Base-by-base conservation (phyloP, 2,797 vertebrate species). In the Anguilla obscura region DNA sequence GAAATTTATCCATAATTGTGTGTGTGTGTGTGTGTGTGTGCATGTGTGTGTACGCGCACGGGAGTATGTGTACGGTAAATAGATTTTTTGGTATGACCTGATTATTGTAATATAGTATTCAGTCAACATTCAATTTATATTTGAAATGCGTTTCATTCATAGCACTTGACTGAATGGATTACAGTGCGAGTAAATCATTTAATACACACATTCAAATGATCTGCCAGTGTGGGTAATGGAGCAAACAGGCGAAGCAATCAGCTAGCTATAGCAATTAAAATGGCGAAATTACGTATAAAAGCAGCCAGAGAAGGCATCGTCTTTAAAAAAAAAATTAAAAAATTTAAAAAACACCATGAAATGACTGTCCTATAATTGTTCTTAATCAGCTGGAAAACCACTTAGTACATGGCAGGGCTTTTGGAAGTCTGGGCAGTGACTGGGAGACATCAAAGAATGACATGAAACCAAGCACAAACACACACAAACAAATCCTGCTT, bases 191-290 rank as follows among this genome's bases (percentile, higher is more conserved):
- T n/a, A 50, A 82, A 82, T 50, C 79, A 48, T 82, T 82, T 9
- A 50, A 48, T 82, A 50, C 24, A 27, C 21, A 3, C 12, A 48
- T 45, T 80, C 76, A 80, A 50, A 48, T 82, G 18, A n/a, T 82
- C 21, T 50, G 45, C 21, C 45, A 21, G 76, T 82, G 79, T 24
- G 79, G 79, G 79, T 82, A 82, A 82, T 82, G 40, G 79, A 82
- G 79, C 45, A 82, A 48, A 50, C 5, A 82, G 45, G 24, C 6
- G 21, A 48, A n/a, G 79, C 24, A 50, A 82, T 82, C 79, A 82
- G 79, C 79, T 24, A n/a, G 45, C 79, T 9, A 82, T 7, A 82
- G 79, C 79, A 82, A 82, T 82, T 82, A 82, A 48, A 82, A 48
- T 82, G 24, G 40, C 50, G 40, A 82, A 82, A 82, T 82, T 10